Evolutionary conservation across 2,888 invertebrate genomes (phyloP), one percentile per base, ranked within the genome.

Genomic region (Zaprionus bogoriensis): DNA sequence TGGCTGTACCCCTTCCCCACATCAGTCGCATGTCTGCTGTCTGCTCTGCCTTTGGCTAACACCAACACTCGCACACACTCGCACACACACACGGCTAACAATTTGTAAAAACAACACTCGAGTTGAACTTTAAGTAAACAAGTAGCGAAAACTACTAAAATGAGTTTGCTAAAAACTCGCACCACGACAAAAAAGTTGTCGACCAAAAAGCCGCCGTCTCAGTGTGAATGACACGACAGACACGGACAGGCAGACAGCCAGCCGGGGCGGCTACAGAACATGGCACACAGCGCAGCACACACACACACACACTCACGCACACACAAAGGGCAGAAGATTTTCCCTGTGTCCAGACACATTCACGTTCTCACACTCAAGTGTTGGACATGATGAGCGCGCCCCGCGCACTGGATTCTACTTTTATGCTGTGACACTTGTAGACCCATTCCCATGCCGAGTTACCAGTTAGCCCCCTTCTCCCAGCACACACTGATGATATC

Each of bases 51-150:
- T 66, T 53, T 59, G 22, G 42, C 14, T 14, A 36, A 36, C 7
- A 1, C 14, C 14, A 14, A 14, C 17, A 47, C 17, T 38, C 42
- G 22, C 45, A 28, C 14, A 30, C 22, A 47, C 10, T n/a, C n/a
- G 25, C 38, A 41, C 10, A 51, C 32, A 44, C 23, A 47, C 27
- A 47, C 67, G 67, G 67, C 64, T 67, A 87, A 85, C 87, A 83
- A 83, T 83, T 83, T 83, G 86, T 87, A 82, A 82, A 87, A 87
- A 83, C 74, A 83, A 87, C 83, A 83, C 87, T 87, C 72, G 68
- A 82, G 74, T 68, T 74, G 77, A 87, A 81, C 81, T 84, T 74
- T 84, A 81, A 84, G 81, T 77, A 81, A 81, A 87, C 87, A 84
- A 84, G 72, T 77, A 81, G 66, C 74, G 85, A 80, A 77, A 86